Conservation (phyloP, 2,888 invertebrate genomes). For the Cetonia aurata region DNA sequence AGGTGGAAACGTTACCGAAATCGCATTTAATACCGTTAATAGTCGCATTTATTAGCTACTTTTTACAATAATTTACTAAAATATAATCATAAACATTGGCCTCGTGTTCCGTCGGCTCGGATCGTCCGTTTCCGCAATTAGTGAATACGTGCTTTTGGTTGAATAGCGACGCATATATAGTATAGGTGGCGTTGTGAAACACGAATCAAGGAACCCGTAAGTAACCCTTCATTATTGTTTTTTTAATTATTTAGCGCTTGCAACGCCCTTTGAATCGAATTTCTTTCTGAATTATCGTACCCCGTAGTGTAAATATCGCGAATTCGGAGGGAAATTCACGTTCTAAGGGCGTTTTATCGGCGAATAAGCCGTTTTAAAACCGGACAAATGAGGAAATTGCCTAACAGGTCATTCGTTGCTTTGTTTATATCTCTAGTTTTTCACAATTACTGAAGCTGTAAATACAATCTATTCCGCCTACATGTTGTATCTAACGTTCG, state of each 20-base stretch:
- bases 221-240: slow-evolving; percentile 65
- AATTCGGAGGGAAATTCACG: slow-evolving; percentile 53
- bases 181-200: slow-evolving; percentile 66
- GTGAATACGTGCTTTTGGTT: slow-evolving; percentile 67
- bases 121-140: slow-evolving; percentile 60
- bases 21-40: slow-evolving; percentile 41
- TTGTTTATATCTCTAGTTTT: slow-evolving; percentile 61
- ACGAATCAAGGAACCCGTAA: slow-evolving; percentile 66
- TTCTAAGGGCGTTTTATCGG: slow-evolving; percentile 51
- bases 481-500: slow-evolving; percentile 19
- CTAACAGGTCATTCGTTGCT: slow-evolving; percentile 67
- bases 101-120: slow-evolving; percentile 59
- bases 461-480: slow-evolving; percentile 34
- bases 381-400: slow-evolving; percentile 63
- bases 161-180: slow-evolving; percentile 65
- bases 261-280: slow-evolving; percentile 53
- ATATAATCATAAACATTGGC: slow-evolving; percentile 57
- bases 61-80: slow-evolving; percentile 55
- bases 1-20: slow-evolving; percentile 37
- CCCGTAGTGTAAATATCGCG: slow-evolving; percentile 42
- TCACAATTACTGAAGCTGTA: slow-evolving; percentile 47
- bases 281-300: slow-evolving; percentile 53
- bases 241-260: slow-evolving; percentile 59
- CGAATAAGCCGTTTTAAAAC: slow-evolving; percentile 57
- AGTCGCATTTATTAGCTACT: slow-evolving; percentile 47